Base-by-base conservation (phyloP, 2,797 vertebrate species). In the Labroides dimidiatus region DNA sequence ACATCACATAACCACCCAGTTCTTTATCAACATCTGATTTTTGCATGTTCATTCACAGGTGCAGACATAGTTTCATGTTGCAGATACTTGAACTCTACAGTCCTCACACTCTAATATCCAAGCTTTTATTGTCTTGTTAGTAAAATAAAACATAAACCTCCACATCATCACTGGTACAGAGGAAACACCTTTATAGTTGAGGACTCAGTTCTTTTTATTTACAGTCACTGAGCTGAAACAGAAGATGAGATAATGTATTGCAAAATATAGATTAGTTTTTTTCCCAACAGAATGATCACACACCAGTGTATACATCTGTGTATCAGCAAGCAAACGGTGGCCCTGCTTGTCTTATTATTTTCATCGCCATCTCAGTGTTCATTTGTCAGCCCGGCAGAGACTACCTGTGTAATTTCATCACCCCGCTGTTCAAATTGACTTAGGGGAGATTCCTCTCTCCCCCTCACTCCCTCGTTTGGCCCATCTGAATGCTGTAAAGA, bases 371-470 rank as follows among this genome's bases (percentile, higher is more conserved):
- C 77, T 81, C 78, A 74, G 63, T 71, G 80, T 87, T 91, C 89
- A 90, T 93, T 93, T 92, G 86, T 93, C 91, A 93, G 79, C 66
- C 67, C 39, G 80, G 78, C 85, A 84, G 80, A 50, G 44, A 78
- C 89, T 89, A 82, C 84, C 86, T 88, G 84, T 85, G 87, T 91
- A 93, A 94, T 94, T 93, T 93, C 82, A 91, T 93, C 64, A 72
- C 80, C 86, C 78, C 58, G 76, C 85, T 88, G 87, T 92, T 94
- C 82, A 92, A 90, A 94, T 92, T 91, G 90, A 94, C 91, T 93
- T 92, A 87, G 75, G 80, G 84, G 83, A 82, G 83, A 87, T 87
- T 82, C 86, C 64, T 71, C 61, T 84, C 77, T 78, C 81, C 77
- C 76, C 78, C 80, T 82, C 84, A 21, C 69, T 86, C 77, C 78